Percentiles rank a stretch among this genome's conserved stretches.
phyloP scores from a whole-genome alignment of 53 echinoderm and acorn worm species.

The Arbacia lixula region DNA sequence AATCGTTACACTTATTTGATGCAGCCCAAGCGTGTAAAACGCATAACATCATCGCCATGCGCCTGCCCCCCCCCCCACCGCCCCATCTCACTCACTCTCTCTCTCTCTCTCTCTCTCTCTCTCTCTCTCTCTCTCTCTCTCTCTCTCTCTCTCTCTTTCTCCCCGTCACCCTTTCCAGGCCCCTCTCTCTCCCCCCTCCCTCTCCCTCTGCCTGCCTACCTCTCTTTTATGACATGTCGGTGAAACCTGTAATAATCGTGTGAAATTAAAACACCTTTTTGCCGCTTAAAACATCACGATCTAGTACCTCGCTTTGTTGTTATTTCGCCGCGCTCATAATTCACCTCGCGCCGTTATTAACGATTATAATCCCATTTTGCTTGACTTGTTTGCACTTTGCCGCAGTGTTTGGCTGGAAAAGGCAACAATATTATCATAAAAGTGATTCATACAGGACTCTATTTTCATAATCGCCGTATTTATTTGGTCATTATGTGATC shows the following conservation, averaged over 20 bases:
- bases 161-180: not conserved
- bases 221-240: not conserved
- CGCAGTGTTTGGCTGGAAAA: too few relatives aligned
- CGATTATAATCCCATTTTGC: constrained; percentile 7
- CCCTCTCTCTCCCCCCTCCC: not conserved
- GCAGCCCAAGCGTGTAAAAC: too few relatives aligned
- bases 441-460: too few relatives aligned
- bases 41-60: not conserved
- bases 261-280: constrained; percentile 43
- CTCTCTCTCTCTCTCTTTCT: not conserved
- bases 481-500: too few relatives aligned
- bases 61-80: too few relatives aligned
- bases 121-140: not conserved
- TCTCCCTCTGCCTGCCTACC: not conserved
- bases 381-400: constrained; percentile 33
- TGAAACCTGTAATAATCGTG: constrained; percentile 4
- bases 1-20: too few relatives aligned
- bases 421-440: too few relatives aligned
- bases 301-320: not conserved
- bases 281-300: constrained; percentile 26
- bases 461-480: too few relatives aligned
- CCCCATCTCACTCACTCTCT: too few relatives aligned
- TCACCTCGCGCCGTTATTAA: not conserved
- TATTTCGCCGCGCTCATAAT: not conserved
- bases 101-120: not conserved